These are phyloP conservation scores for Chaetodon auriga DNA, from an alignment of 2,113 vertebrate genomes.

Conservation along the genomic window DNA sequence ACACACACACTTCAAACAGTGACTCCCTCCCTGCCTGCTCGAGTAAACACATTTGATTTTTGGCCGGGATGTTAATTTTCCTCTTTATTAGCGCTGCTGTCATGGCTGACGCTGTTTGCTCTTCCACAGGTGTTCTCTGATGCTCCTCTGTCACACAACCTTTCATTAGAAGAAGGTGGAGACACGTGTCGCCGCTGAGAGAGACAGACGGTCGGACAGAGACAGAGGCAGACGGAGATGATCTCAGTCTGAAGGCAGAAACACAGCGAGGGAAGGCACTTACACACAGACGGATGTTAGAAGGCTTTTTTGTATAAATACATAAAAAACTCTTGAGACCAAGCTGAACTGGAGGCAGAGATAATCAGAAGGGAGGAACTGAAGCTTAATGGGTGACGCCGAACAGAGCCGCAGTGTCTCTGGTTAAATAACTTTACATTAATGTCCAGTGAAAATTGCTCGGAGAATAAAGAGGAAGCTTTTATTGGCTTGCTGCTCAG, in stretches of 20 bases:
- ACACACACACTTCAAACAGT: conserved; percentile 25
- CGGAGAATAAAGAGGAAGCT: not conserved
- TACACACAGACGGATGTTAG: not conserved
- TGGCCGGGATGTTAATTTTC: conserved; percentile 52
- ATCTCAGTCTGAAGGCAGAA: conserved; percentile 7
- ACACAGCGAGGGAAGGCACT: not conserved
- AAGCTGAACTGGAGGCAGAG: conserved; percentile 1
- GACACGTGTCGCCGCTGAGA: conserved; percentile 14
- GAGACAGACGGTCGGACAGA: not conserved
- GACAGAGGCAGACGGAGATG: not conserved
- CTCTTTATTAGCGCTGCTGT: conserved; percentile 45
- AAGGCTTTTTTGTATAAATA: not conserved
- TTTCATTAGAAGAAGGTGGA: conserved; percentile 52
- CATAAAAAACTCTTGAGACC: not conserved
- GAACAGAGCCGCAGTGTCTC: not conserved
- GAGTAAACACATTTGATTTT: conserved; percentile 52
- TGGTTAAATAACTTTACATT: not conserved
- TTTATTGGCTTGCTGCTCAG: too few relatives aligned
- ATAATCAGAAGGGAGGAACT: not conserved
- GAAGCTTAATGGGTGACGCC: not conserved
- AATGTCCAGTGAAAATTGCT: not conserved
- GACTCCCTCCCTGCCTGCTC: conserved; percentile 16
- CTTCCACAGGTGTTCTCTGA: conserved; percentile 66
- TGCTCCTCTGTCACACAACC: conserved; percentile 19
- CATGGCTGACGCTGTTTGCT: conserved; percentile 51